phyloP scores from a whole-genome alignment of 92 coral and sea anemone species.

The Montipora capitata region DNA sequence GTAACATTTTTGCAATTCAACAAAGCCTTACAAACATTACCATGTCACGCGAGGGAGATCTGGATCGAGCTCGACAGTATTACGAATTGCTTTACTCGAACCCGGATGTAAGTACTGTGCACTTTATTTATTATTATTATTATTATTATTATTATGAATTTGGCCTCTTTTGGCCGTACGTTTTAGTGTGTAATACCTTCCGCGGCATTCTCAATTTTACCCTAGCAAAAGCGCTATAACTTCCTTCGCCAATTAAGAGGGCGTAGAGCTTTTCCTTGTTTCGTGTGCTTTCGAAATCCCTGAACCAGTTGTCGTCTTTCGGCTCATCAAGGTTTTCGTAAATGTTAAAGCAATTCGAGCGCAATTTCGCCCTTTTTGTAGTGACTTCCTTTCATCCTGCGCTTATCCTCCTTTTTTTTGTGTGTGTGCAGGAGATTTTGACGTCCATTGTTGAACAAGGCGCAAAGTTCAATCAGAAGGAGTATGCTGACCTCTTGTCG shows the following conservation, averaged over 20 bases:
- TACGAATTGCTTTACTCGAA: slow-evolving; percentile 94
- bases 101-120: slow-evolving; percentile 90
- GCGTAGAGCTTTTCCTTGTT: not conserved
- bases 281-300: not conserved
- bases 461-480: slow-evolving; percentile 90
- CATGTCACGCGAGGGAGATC: slow-evolving; percentile 96
- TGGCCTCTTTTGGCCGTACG: too few relatives aligned
- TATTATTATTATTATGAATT: too few relatives aligned
- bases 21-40: slow-evolving; percentile 98
- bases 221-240: too few relatives aligned
- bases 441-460: slow-evolving; percentile 96
- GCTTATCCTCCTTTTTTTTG: not conserved
- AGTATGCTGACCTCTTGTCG: slow-evolving; percentile 86
- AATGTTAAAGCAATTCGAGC: too few relatives aligned
- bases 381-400: not conserved
- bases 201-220: too few relatives aligned
- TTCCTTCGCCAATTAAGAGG: too few relatives aligned
- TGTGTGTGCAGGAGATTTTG: slow-evolving; percentile 78
- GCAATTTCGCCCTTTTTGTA: not conserved
- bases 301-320: too few relatives aligned
- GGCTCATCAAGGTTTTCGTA: too few relatives aligned
- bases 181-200: too few relatives aligned
- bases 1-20: slow-evolving; percentile 97
- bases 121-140: too few relatives aligned
- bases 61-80: slow-evolving; percentile 96